A percentile compares a stretch with the other conserved stretches of the same genome.
Evolutionary conservation across 2,113 vertebrate genomes (phyloP).

Genomic region (Struthio camelus): DNA sequence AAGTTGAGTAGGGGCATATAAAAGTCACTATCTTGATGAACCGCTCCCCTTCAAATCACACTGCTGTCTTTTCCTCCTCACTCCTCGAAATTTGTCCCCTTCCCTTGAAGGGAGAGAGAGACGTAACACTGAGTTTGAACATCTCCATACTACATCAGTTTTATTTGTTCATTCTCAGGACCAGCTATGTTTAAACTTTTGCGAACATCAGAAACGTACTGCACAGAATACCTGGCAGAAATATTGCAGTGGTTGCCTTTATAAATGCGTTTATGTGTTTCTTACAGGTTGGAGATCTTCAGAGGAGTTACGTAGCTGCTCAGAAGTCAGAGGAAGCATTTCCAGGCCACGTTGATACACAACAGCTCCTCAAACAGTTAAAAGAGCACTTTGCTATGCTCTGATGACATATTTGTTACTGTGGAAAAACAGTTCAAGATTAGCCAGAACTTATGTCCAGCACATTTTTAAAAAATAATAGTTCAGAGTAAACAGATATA

Average conservation of each 20-base stretch:
- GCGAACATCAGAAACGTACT: background rate
- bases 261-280: background rate
- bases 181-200: background rate
- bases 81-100: background rate
- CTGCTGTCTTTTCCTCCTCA: background rate
- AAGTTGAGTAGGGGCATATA: background rate
- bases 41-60: background rate
- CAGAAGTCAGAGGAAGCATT: constrained; percentile 89
- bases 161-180: background rate
- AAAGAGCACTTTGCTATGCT: constrained; percentile 90
- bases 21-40: background rate
- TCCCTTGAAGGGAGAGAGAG: background rate
- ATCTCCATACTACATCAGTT: background rate
- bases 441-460: background rate
- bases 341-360: constrained; percentile 93
- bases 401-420: constrained; percentile 63
- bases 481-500: background rate
- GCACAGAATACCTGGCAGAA: background rate
- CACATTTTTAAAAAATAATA: background rate
- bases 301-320: constrained; percentile 91
- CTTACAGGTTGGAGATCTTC: constrained; percentile 92
- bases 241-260: background rate
- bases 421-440: background rate
- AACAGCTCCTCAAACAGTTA: constrained; percentile 89
- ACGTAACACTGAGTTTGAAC: background rate